These are phyloP conservation scores for Perizoma flavofasciatum DNA, from an alignment of 2,888 invertebrate genomes.

Conservation along the genomic window DNA sequence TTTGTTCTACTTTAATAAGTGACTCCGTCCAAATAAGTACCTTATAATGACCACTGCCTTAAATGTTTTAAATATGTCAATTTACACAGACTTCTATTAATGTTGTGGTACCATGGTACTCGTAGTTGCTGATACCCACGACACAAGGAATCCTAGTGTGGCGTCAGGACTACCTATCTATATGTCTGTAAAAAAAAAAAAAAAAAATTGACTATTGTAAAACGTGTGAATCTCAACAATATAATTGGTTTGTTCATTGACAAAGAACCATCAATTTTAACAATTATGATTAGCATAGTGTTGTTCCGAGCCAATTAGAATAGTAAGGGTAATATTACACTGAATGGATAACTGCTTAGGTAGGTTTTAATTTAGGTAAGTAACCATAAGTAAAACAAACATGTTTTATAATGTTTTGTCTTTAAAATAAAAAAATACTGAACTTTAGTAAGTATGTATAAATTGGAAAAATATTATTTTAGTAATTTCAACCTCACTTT, in stretches of 20 bases:
- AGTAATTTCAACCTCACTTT: no score
- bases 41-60: slow-evolving; percentile 4
- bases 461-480: no score
- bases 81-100: no score
- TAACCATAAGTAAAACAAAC: no score
- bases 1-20: neutral
- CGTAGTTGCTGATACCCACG: no score
- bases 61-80: slow-evolving; percentile 1
- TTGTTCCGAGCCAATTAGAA: slow-evolving; percentile 33
- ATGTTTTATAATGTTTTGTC: neutral
- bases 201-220: neutral
- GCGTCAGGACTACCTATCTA: no score
- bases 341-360: neutral
- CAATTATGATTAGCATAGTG: slow-evolving; percentile 10
- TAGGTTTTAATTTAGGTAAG: no score
- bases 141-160: no score
- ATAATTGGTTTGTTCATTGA: slow-evolving; percentile 20
- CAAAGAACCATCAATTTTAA: slow-evolving; percentile 21
- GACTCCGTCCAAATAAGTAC: slow-evolving; percentile 39
- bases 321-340: slow-evolving; percentile 21
- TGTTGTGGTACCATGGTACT: no score
- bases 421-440: neutral
- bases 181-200: neutral
- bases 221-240: slow-evolving; percentile 38
- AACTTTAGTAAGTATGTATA: no score